These are phyloP conservation scores for Xenopus laevis DNA, from an alignment of 2,113 vertebrate species.

Conservation along the genomic window DNA sequence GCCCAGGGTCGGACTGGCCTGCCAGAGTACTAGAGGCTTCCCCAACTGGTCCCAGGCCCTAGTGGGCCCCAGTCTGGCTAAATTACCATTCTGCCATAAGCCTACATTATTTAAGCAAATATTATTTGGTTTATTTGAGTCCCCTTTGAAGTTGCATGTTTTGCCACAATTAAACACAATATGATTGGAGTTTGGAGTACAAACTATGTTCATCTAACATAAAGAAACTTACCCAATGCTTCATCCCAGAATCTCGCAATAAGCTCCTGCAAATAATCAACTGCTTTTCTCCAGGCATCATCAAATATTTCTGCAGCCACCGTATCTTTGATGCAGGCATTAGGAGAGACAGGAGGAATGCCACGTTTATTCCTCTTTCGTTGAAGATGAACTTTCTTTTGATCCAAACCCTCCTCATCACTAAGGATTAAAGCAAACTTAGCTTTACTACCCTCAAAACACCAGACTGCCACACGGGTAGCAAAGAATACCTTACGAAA, in stretches of 20 bases:
- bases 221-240: slow-evolving; percentile 14
- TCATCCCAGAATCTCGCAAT: slow-evolving; percentile 68
- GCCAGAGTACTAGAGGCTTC: too few species aligned
- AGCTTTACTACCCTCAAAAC: slow-evolving; percentile 32
- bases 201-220: not conserved
- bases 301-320: slow-evolving; percentile 75
- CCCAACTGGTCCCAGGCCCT: too few species aligned
- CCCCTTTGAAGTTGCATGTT: too few species aligned
- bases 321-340: slow-evolving; percentile 69
- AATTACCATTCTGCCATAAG: too few species aligned
- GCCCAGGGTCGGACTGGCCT: too few species aligned
- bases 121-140: too few species aligned
- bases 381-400: slow-evolving; percentile 46
- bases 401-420: slow-evolving; percentile 60
- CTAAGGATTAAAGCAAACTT: slow-evolving; percentile 60
- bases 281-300: slow-evolving; percentile 63
- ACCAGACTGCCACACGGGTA: not conserved
- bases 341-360: slow-evolving; percentile 75
- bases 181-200: not conserved
- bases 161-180: not conserved
- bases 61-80: too few species aligned
- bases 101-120: too few species aligned
- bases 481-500: not conserved
- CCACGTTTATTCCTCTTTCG: slow-evolving; percentile 56
- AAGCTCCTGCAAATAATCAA: slow-evolving; percentile 62